Conservation (phyloP, 2,797 vertebrate species). For the Rhadinocentrus ornatus region DNA sequence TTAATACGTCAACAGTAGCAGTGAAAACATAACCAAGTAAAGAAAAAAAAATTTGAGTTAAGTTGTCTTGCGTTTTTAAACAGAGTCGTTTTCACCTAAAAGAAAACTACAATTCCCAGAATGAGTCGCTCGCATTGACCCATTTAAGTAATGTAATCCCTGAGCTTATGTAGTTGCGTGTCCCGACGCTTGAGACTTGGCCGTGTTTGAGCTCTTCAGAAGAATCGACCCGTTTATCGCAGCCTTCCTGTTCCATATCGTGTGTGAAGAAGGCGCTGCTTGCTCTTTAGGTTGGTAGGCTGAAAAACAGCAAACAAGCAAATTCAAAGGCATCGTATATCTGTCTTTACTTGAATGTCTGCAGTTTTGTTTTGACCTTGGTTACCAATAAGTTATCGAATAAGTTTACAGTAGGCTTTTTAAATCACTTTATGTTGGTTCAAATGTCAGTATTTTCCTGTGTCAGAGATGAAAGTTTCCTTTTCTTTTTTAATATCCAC, state of each 20-base stretch:
- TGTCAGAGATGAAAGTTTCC: not conserved
- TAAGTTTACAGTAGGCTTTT: not conserved
- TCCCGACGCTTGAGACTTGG: not conserved
- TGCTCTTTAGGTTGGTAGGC: conserved; percentile 42
- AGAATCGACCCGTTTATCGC: not conserved
- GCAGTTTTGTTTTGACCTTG: conserved; percentile 10
- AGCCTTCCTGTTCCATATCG: not conserved
- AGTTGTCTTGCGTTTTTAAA: not conserved
- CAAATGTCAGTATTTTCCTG: not conserved
- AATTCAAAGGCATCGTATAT: not conserved
- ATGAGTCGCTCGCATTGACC: not conserved
- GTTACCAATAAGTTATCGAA: not conserved
- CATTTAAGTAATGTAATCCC: conserved; percentile 64
- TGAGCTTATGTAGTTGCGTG: conserved; percentile 28
- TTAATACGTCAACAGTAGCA: not conserved
- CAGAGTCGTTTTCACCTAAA: not conserved
- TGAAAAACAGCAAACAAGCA: not conserved
- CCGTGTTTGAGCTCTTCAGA: not conserved
- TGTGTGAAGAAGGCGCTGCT: conserved; percentile 23
- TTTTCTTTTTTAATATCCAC: not conserved
- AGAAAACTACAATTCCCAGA: conserved; percentile 68
- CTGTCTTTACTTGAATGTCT: not conserved
- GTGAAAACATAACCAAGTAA: too few relatives aligned
- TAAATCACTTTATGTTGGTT: not conserved
- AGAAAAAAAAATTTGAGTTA: not conserved